These are phyloP conservation scores for Phylloscopus whistleri DNA, from an alignment of 2,113 vertebrate species.

Conservation along the genomic window DNA sequence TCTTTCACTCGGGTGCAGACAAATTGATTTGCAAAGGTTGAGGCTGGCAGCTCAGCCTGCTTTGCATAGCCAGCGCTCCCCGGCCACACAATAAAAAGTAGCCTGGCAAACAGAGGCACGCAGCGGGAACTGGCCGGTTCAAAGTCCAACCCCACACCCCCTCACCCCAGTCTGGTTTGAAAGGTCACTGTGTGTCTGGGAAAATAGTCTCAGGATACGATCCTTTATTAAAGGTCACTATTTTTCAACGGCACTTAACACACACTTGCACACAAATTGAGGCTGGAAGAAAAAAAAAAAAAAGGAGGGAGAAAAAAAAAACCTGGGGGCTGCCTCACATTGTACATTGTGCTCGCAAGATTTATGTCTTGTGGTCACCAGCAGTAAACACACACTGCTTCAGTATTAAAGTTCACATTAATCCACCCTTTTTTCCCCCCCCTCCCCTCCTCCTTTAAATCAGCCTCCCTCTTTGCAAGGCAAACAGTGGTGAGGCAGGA, in stretches of 20 bases:
- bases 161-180: constrained; percentile 94
- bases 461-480: constrained; percentile 64
- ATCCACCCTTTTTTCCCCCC: constrained; percentile 28
- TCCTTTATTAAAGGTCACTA: constrained; percentile 96
- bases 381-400: constrained; percentile 74
- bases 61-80: constrained; percentile 89
- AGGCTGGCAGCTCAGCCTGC: constrained; percentile 85
- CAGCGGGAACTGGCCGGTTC: constrained; percentile 85
- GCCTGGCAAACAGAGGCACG: constrained; percentile 86
- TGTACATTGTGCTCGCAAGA: constrained; percentile 75
- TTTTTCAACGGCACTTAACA: constrained; percentile 90
- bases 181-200: constrained; percentile 97
- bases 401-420: constrained; percentile 74
- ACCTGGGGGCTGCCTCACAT: constrained; percentile 64
- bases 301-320: neutral
- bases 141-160: constrained; percentile 88
- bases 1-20: constrained; percentile 86
- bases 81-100: constrained; percentile 87
- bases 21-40: constrained; percentile 99
- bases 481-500: constrained; percentile 56
- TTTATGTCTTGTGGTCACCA: constrained; percentile 82
- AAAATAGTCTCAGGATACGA: constrained; percentile 91
- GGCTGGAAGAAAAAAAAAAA: constrained; percentile 32
- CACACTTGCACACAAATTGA: constrained; percentile 77
- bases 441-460: constrained; percentile 30